A percentile compares a stretch with the other conserved stretches of the same genome.
These are phyloP conservation scores for Axea sp. DNA, from an alignment of 2,888 invertebrate genomes.

Conservation along the genomic window DNA sequence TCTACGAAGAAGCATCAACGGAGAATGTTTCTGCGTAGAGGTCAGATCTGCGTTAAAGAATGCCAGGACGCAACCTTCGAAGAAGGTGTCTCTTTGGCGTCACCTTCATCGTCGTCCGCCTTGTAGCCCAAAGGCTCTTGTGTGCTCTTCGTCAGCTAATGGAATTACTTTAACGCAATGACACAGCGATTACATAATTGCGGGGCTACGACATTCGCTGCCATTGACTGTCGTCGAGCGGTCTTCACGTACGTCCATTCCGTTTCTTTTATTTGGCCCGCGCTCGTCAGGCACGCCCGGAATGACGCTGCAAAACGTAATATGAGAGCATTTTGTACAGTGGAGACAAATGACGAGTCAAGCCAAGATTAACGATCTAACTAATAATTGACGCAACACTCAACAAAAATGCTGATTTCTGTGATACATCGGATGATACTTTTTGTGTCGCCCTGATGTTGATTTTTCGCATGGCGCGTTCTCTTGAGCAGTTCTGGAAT, in stretches of 20 bases:
- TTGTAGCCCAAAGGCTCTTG: slow-evolving; percentile 28
- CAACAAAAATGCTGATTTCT: slow-evolving; percentile 54
- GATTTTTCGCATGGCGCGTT: slow-evolving; percentile 17
- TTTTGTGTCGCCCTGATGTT: slow-evolving; percentile 25
- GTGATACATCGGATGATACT: slow-evolving; percentile 40
- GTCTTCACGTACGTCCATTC: slow-evolving; percentile 53
- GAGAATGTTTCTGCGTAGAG: slow-evolving; percentile 45
- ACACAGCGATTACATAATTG: slow-evolving; percentile 77
- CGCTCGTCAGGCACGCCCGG: slow-evolving; percentile 58
- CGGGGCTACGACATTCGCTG: slow-evolving; percentile 60
- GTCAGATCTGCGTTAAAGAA: slow-evolving; percentile 49
- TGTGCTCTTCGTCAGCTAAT: slow-evolving; percentile 71
- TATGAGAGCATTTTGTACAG: slow-evolving; percentile 56
- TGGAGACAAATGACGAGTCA: slow-evolving; percentile 62
- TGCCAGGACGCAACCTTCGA: slow-evolving; percentile 55
- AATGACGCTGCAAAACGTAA: slow-evolving; percentile 57
- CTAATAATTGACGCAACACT: slow-evolving; percentile 59
- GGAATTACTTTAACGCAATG: slow-evolving; percentile 78
- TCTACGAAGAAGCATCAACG: slow-evolving; percentile 36
- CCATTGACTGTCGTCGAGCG: slow-evolving; percentile 61
- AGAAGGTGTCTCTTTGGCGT: slow-evolving; percentile 24
- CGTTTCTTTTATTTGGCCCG: slow-evolving; percentile 45
- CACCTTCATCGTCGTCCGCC: slow-evolving; percentile 9
- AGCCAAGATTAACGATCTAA: slow-evolving; percentile 60
- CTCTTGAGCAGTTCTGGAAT: slow-evolving; percentile 18